These are phyloP conservation scores for Mormyrus iriodes DNA, from an alignment of 2,113 vertebrate genomes.

Conservation along the genomic window DNA sequence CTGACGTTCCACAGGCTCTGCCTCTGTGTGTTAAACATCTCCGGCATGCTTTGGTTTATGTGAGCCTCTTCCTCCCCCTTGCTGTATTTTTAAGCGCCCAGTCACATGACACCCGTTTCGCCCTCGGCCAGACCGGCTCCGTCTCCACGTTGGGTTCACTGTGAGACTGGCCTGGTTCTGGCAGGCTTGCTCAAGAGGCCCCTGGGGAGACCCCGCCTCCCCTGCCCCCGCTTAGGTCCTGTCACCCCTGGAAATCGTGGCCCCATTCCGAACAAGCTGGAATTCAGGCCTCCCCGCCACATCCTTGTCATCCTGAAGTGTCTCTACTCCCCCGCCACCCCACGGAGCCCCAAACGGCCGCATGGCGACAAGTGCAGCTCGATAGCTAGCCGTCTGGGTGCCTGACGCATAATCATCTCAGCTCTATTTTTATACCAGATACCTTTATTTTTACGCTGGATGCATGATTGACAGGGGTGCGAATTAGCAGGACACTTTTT, in stretches of 20 bases:
- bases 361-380: not conserved
- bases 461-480: not conserved
- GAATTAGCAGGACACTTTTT: not conserved
- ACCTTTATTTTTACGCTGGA: too few species aligned
- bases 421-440: not conserved
- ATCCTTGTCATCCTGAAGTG: not conserved
- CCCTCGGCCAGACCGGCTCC: too few species aligned
- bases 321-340: not conserved
- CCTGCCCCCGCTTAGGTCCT: not conserved
- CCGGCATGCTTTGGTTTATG: not conserved
- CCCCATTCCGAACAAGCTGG: not conserved
- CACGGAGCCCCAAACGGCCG: not conserved
- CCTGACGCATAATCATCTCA: not conserved
- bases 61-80: not conserved
- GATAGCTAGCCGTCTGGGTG: not conserved
- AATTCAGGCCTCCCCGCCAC: not conserved
- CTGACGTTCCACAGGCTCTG: not conserved
- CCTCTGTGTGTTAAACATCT: not conserved
- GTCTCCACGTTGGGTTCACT: not conserved
- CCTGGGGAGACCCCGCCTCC: not conserved
- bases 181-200: not conserved
- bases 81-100: not conserved
- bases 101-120: not conserved
- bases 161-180: not conserved
- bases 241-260: not conserved